These are phyloP conservation scores for Brotula barbata DNA, from an alignment of 2,797 vertebrate species.

Conservation along the genomic window DNA sequence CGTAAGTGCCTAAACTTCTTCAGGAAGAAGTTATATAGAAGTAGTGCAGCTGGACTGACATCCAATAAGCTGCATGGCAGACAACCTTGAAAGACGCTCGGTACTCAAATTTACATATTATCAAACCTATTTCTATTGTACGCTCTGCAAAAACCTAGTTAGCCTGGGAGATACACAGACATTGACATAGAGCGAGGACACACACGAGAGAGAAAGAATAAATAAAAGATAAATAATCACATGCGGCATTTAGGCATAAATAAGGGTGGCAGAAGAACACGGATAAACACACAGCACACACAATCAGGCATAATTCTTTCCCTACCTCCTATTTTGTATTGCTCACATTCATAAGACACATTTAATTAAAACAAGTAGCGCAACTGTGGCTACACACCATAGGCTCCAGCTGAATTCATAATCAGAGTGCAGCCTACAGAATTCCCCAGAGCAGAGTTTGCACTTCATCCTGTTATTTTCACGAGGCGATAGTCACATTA, in stretches of 20 bases:
- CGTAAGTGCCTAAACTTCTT: too few species aligned
- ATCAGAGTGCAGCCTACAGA: slow-evolving; percentile 25
- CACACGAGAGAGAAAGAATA: too few species aligned
- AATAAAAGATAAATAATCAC: slow-evolving; percentile 1
- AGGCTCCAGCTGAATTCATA: slow-evolving; percentile 38
- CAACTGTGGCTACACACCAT: slow-evolving; percentile 24
- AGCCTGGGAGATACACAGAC: not conserved
- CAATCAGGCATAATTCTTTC: slow-evolving; percentile 18
- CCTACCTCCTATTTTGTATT: slow-evolving; percentile 26
- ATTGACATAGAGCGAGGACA: not conserved
- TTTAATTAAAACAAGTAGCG: slow-evolving; percentile 49
- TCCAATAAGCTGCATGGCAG: too few species aligned
- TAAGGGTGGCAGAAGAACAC: not conserved
- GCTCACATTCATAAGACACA: slow-evolving; percentile 37
- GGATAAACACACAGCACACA: not conserved
- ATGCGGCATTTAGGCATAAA: not conserved
- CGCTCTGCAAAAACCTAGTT: not conserved
- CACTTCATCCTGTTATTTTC: slow-evolving; percentile 9
- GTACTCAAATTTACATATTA: slow-evolving; percentile 21
- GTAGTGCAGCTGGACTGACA: too few species aligned
- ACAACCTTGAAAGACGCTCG: slow-evolving; percentile 20
- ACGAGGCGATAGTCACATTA: not conserved
- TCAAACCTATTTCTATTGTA: not conserved
- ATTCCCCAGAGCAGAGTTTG: slow-evolving; percentile 10
- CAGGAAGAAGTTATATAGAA: too few species aligned